Percentiles rank a stretch among this genome's conserved stretches.
Evolutionary conservation across 2,797 vertebrate genomes (phyloP).

Genomic region (Oophaga sylvatica): DNA sequence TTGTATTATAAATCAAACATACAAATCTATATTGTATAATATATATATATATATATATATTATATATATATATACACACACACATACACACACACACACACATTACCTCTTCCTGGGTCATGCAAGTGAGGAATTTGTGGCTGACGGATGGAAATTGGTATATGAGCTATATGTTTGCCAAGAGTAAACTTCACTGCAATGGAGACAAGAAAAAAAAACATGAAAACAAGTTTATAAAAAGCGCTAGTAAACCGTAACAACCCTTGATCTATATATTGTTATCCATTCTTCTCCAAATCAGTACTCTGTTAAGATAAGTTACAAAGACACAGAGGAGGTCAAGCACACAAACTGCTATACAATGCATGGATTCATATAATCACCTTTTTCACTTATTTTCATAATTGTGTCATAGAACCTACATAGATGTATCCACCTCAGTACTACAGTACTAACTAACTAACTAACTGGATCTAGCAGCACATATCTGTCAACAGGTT

Average conservation of each 20-base stretch:
- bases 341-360: neutral
- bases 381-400: too few species aligned
- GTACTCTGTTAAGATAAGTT: neutral
- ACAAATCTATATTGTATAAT: too few species aligned
- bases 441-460: too few species aligned
- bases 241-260: neutral
- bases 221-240: neutral
- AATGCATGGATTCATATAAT: neutral
- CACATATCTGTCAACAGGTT: too few species aligned
- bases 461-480: too few species aligned
- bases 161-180: neutral
- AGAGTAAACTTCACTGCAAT: conserved; percentile 7
- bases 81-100: neutral
- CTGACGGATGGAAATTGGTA: neutral
- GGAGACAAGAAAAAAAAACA: neutral
- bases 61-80: too few species aligned
- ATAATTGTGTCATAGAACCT: too few species aligned
- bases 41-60: too few species aligned
- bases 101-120: neutral
- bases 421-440: too few species aligned
- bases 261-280: neutral
- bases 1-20: too few species aligned
- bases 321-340: neutral
- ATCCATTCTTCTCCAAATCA: neutral
- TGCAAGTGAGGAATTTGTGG: neutral